Percentiles rank a stretch among this genome's conserved stretches.
phyloP scores from a whole-genome alignment of 1,140 invertebrate species.

The Amphibalanus amphitrite region DNA sequence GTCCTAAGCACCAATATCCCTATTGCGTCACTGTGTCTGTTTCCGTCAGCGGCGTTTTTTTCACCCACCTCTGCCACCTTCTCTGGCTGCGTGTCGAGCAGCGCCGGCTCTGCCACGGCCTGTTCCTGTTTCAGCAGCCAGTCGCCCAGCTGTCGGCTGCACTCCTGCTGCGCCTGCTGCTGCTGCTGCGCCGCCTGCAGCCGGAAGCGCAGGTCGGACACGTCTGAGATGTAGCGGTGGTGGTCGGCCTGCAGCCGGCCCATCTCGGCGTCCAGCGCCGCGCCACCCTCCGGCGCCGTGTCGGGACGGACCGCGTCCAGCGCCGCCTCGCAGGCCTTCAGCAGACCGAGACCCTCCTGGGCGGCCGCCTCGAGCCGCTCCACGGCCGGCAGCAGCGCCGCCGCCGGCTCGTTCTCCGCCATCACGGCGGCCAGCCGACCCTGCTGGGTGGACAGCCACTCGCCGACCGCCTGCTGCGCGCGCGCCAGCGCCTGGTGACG shows the following conservation, averaged over 20 bases:
- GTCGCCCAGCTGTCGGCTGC: not conserved
- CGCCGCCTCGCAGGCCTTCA: slow-evolving; percentile 49
- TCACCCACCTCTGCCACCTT: not conserved
- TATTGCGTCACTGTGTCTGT: too few relatives aligned
- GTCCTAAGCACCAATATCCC: too few relatives aligned
- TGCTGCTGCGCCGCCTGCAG: not conserved
- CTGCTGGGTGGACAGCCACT: slow-evolving; percentile 54
- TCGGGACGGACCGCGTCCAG: slow-evolving; percentile 52
- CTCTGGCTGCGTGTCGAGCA: not conserved
- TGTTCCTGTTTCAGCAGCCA: slow-evolving; percentile 4
- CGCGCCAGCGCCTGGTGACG: slow-evolving; percentile 68
- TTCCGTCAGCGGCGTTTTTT: too few relatives aligned
- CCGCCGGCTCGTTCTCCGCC: slow-evolving; percentile 51
- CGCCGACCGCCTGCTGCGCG: slow-evolving; percentile 50
- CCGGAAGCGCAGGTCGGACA: slow-evolving; percentile 6
- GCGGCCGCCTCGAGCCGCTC: slow-evolving; percentile 54
- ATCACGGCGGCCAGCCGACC: slow-evolving; percentile 48
- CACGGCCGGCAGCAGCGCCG: slow-evolving; percentile 49
- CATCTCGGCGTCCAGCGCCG: slow-evolving; percentile 49
- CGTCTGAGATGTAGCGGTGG: slow-evolving; percentile 31
- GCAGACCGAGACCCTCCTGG: slow-evolving; percentile 48
- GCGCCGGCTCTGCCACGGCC: not conserved
- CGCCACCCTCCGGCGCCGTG: slow-evolving; percentile 60
- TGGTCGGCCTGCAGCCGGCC: slow-evolving; percentile 51
- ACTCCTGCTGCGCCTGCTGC: not conserved